Evolutionary conservation across 1,140 invertebrate genomes (phyloP).

Genomic region (Bombus pyrosoma): DNA sequence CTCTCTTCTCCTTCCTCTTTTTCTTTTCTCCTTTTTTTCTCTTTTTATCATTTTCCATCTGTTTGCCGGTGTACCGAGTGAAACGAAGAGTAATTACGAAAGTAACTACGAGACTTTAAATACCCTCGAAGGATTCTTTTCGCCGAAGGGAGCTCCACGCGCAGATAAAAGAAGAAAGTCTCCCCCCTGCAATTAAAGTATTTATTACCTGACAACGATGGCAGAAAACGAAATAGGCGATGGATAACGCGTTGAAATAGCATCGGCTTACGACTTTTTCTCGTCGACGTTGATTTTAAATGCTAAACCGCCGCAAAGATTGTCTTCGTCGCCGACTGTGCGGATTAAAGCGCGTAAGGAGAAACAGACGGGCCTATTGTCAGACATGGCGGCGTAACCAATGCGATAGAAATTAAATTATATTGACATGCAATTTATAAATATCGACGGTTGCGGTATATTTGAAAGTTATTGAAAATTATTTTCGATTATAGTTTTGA

Average conservation of each 20-base stretch:
- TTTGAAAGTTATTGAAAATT: no score
- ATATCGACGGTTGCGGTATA: background rate
- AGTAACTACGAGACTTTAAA: slow-evolving; percentile 47
- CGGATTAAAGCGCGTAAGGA: background rate
- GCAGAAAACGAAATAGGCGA: background rate
- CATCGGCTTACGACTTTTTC: background rate
- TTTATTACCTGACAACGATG: slow-evolving; percentile 27
- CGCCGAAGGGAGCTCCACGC: background rate
- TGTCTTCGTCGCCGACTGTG: no score
- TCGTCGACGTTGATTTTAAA: slow-evolving; percentile 1
- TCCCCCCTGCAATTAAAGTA: slow-evolving; percentile 37
- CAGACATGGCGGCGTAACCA: background rate
- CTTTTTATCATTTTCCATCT: background rate
- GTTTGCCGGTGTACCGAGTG: background rate
- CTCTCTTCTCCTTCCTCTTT: background rate
- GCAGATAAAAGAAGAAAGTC: slow-evolving; percentile 13
- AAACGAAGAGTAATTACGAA: slow-evolving; percentile 47
- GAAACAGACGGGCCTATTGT: no score
- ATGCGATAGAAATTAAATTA: background rate
- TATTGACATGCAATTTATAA: background rate
- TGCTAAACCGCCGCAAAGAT: background rate
- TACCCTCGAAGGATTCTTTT: slow-evolving; percentile 30
- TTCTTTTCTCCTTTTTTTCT: background rate
- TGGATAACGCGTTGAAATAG: background rate
- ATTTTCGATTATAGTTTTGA: background rate